Base-by-base conservation (phyloP, 2,888 invertebrate genomes). In the Chouioia cunea region DNA sequence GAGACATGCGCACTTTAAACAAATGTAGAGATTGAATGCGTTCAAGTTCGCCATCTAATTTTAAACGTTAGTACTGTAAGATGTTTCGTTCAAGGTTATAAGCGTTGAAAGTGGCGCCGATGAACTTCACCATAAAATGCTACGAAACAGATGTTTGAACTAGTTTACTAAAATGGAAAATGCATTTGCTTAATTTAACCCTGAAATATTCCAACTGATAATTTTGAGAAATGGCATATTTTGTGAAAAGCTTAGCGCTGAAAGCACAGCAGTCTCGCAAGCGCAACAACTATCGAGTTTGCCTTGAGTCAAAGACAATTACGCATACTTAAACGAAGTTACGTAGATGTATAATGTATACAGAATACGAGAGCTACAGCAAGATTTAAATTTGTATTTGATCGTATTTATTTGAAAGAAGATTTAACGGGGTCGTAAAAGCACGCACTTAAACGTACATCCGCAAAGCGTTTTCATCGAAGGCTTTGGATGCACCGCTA, bases 31-130 rank as follows among this genome's bases (percentile, higher is more conserved):
- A 15, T 44, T 63, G 12, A 44, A 53, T n/a, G 10, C 50, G 20
- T 16, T 52, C 63, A 71, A 70, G 73, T 76, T 70, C 58, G 44
- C 70, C 75, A 74, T 74, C 74, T 74, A 74, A 75, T 74, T 74
- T 77, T 77, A 77, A 76, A 67, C 67, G 14, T 60, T 69, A 65
- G 73, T 62, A 64, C 22, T 47, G 20, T 48, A 50, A 52, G 44
- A 36, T 43, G 65, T 36, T 65, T n/a, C 18, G 16, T 62, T n/a
- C 57, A 66, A 71, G 62, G 66, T 52, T 43, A 46, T 14, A 44
- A 48, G 46, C 36, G 36, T 53, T 47, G 52, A 52, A 65, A 56
- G n/a, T 65, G 23, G 57, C 53, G 20, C 44, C 53, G 53, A 36
- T 60, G 47, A 67, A 60, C 60, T 60, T 60, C 27, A 14, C 20